Percentiles rank a stretch among this genome's conserved stretches.
These are phyloP conservation scores for Hedychridium roseum DNA, from an alignment of 2,888 invertebrate genomes.

Conservation along the genomic window DNA sequence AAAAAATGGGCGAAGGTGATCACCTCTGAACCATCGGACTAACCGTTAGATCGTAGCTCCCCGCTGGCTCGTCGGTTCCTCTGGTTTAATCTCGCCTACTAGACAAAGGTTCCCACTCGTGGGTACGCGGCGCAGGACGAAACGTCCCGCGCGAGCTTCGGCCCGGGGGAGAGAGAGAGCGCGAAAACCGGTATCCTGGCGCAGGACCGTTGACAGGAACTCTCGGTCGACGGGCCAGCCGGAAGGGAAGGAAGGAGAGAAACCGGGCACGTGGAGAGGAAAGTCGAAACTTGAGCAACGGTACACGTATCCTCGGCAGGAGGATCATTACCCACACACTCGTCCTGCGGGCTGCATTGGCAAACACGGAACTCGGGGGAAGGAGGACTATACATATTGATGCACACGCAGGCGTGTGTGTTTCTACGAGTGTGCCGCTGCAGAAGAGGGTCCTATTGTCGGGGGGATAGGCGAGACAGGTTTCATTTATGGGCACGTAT, in stretches of 20 bases:
- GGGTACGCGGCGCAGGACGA: slow-evolving; percentile 40
- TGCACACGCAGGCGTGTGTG: slow-evolving; percentile 23
- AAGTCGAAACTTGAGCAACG: slow-evolving; percentile 22
- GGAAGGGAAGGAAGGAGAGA: slow-evolving; percentile 23
- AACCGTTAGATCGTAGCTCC: slow-evolving; percentile 27
- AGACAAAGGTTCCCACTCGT: slow-evolving; percentile 11
- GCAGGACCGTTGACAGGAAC: slow-evolving; percentile 57
- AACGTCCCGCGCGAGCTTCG: slow-evolving; percentile 55
- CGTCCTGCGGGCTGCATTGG: too few species aligned
- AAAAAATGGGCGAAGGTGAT: slow-evolving; percentile 26
- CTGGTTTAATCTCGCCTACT: slow-evolving; percentile 13
- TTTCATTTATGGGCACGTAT: slow-evolving; percentile 57
- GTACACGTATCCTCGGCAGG: slow-evolving; percentile 2
- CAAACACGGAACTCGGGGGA: too few species aligned
- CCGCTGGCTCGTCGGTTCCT: slow-evolving; percentile 12
- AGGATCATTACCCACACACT: slow-evolving; percentile 32
- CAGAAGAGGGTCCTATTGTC: slow-evolving; percentile 47
- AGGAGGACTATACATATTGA: slow-evolving; percentile 4
- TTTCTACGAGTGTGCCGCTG: too few species aligned
- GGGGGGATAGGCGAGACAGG: slow-evolving; percentile 51
- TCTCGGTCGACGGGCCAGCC: slow-evolving; percentile 24
- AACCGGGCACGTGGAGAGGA: slow-evolving; percentile 34
- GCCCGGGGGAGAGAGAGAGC: slow-evolving; percentile 44
- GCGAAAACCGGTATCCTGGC: slow-evolving; percentile 62
- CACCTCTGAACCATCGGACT: slow-evolving; percentile 39